phyloP scores from a whole-genome alignment of 1,140 invertebrate species.

The Zaprionus lachaisei region DNA sequence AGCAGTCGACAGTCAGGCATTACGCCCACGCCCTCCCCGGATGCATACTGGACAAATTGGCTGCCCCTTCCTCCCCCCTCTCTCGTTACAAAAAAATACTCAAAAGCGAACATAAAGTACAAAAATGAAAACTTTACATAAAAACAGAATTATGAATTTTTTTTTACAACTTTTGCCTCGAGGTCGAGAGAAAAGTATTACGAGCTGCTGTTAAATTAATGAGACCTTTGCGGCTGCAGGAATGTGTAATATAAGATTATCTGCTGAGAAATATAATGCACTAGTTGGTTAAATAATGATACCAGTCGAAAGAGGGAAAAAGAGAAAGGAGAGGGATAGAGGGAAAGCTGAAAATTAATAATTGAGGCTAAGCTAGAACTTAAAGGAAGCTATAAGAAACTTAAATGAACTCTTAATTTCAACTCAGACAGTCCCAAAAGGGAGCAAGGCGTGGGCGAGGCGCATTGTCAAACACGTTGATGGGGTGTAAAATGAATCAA shows the following conservation, averaged over 20 bases:
- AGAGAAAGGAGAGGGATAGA: not conserved
- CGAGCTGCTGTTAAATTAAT: slow-evolving; percentile 34
- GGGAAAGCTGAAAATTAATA: not conserved
- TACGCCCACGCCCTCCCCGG: slow-evolving; percentile 54
- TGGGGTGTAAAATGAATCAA: slow-evolving; percentile 11
- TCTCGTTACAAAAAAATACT: not conserved
- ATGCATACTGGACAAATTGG: slow-evolving; percentile 73
- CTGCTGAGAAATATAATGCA: not conserved
- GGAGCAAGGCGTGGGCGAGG: not conserved
- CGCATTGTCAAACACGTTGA: slow-evolving; percentile 1
- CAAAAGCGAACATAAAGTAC: slow-evolving; percentile 18
- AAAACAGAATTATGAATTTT: slow-evolving; percentile 16
- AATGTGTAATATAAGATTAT: slow-evolving; percentile 20
- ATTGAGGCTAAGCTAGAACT: not conserved
- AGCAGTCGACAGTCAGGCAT: slow-evolving; percentile 62
- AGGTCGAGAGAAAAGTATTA: not conserved
- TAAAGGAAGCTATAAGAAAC: not conserved
- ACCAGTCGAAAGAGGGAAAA: not conserved
- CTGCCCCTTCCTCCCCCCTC: slow-evolving; percentile 10
- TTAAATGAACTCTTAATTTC: slow-evolving; percentile 3
- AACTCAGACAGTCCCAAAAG: not conserved
- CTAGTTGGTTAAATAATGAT: slow-evolving; percentile 1
- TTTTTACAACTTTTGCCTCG: slow-evolving; percentile 5
- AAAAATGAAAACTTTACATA: slow-evolving; percentile 23
- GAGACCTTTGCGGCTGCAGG: slow-evolving; percentile 17